Conservation (phyloP, 1,140 invertebrate species). For the Proales similis region DNA sequence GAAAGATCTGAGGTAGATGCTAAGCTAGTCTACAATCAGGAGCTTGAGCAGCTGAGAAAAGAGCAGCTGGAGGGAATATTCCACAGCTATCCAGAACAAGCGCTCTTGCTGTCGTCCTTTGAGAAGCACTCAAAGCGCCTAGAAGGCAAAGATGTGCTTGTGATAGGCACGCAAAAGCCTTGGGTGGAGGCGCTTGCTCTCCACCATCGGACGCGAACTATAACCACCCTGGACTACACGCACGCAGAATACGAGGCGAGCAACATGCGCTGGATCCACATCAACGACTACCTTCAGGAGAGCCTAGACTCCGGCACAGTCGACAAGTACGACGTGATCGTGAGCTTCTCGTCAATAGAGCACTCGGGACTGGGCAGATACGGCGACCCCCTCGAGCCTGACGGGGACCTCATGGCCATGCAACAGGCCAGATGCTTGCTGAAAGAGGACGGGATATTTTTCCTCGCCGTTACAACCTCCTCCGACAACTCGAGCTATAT, state of each 20-base stretch:
- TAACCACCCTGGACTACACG: constrained; percentile 9
- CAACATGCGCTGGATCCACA: constrained; percentile 17
- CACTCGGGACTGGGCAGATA: constrained; percentile 16
- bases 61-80: too few relatives aligned
- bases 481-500: not conserved
- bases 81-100: not conserved
- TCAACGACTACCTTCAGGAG: constrained; percentile 11
- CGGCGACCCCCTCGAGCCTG: constrained; percentile 11
- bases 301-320: not conserved
- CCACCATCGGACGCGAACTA: not conserved
- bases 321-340: constrained; percentile 1
- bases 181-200: constrained; percentile 15
- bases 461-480: constrained; percentile 5
- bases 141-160: constrained; percentile 1
- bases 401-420: constrained; percentile 12
- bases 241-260: not conserved
- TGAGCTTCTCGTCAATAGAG: constrained; percentile 9
- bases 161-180: constrained; percentile 6
- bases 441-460: constrained; percentile 14
- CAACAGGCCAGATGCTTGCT: constrained; percentile 9
- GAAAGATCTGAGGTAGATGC: not conserved
- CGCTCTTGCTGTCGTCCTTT: not conserved
- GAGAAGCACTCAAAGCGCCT: not conserved
- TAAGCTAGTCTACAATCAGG: not conserved
- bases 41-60: not conserved